Evolutionary conservation across 2,113 vertebrate genomes (phyloP).

Genomic region (Struthidea cinerea): DNA sequence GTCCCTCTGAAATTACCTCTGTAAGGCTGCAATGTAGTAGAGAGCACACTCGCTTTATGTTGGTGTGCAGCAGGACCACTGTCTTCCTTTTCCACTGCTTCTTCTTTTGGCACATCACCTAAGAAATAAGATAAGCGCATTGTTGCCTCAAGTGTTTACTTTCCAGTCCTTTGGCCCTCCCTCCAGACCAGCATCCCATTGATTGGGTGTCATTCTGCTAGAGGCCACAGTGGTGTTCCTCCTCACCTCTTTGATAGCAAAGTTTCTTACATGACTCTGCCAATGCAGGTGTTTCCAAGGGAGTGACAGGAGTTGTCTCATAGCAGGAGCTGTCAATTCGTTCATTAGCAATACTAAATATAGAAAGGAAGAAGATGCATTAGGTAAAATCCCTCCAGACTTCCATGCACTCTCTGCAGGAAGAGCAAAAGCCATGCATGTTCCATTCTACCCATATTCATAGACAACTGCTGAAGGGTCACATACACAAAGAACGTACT

Average conservation of each 20-base stretch:
- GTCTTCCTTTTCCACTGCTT: background rate
- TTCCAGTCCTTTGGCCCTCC: background rate
- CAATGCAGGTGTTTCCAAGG: constrained; percentile 49
- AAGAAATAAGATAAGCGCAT: fast-evolving
- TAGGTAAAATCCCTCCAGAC: background rate
- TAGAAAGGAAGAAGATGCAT: background rate
- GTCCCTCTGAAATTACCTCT: background rate
- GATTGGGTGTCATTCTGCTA: background rate
- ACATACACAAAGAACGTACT: too few species aligned
- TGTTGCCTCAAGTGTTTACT: background rate
- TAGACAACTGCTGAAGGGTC: background rate
- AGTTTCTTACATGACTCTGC: constrained; percentile 65
- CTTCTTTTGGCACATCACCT: background rate
- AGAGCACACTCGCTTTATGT: fast-evolving
- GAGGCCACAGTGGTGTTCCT: background rate
- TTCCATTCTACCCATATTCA: background rate
- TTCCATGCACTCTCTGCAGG: background rate
- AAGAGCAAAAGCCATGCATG: background rate
- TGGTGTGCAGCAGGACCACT: background rate
- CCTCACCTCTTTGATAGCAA: background rate
- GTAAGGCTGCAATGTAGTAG: too few species aligned
- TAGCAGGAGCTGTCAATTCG: constrained; percentile 29
- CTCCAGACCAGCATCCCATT: background rate
- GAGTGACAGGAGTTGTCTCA: constrained; percentile 30
- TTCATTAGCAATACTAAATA: constrained; percentile 69